Conservation (phyloP, 2,797 vertebrate species). For the Eulemur rubriventer region DNA sequence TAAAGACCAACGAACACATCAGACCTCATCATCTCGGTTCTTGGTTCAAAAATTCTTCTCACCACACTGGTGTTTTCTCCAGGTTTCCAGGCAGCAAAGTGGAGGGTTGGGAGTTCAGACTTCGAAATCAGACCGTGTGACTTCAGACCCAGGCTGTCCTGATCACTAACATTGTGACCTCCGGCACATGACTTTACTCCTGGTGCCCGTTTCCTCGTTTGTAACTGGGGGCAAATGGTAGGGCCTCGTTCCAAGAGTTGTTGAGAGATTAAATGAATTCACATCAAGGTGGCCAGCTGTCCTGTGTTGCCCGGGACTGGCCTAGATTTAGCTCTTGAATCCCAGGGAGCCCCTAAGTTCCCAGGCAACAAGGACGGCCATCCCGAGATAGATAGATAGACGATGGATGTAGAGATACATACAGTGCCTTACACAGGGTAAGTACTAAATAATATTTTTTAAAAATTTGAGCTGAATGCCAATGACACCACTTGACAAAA, state of each 20-base stretch:
- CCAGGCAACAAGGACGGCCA: background rate
- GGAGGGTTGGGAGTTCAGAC: background rate
- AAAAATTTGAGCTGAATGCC: background rate
- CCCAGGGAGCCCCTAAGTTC: background rate
- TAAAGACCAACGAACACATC: background rate
- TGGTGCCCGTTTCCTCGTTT: background rate
- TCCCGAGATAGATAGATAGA: background rate
- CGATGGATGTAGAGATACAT: background rate
- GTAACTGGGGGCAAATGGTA: background rate
- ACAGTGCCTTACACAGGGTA: background rate
- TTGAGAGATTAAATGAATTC: background rate
- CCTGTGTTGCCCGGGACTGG: background rate
- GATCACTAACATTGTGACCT: accelerated
- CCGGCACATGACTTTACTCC: background rate
- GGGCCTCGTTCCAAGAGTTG: background rate
- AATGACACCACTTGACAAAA: background rate
- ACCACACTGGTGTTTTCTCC: background rate
- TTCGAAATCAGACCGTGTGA: background rate
- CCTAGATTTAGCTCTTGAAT: background rate
- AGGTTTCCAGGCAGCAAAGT: background rate
- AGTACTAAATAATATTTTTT: background rate
- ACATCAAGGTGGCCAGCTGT: background rate
- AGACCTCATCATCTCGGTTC: background rate
- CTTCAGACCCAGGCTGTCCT: background rate
- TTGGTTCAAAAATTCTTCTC: background rate